These are phyloP conservation scores for Exocentrus adspersus DNA, from an alignment of 2,888 invertebrate species.

Conservation along the genomic window DNA sequence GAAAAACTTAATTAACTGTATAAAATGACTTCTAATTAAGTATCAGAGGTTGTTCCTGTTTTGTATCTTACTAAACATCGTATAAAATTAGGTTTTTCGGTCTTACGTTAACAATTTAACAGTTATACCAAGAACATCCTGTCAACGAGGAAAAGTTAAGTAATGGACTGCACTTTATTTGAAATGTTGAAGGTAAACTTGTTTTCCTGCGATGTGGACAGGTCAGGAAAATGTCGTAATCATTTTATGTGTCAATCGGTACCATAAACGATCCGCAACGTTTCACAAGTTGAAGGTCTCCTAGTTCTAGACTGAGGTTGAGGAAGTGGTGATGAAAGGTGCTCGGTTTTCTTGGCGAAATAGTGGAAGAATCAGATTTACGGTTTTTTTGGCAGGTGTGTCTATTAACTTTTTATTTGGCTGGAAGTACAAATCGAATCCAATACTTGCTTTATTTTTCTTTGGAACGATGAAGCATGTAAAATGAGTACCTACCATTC, in stretches of 20 bases:
- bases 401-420: background rate
- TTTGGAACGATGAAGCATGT: no score
- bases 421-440: background rate
- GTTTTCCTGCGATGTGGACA: background rate
- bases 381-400: background rate
- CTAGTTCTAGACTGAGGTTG: no score
- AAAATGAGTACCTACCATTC: no score
- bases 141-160: background rate
- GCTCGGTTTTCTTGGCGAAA: background rate
- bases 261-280: conserved; percentile 2
- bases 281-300: conserved; percentile 4
- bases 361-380: background rate
- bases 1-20: no score
- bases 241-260: conserved; percentile 5
- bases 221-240: conserved; percentile 11
- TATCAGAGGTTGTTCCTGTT: no score
- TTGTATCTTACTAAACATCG: no score
- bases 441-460: background rate
- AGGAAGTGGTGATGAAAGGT: background rate
- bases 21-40: no score
- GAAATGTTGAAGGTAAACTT: background rate
- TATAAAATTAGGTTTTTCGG: no score
- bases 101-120: no score
- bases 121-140: no score
- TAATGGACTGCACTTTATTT: background rate